These are phyloP conservation scores for Meloidogyne chitwoodi DNA, from an alignment of 1,140 invertebrate species.

Conservation along the genomic window DNA sequence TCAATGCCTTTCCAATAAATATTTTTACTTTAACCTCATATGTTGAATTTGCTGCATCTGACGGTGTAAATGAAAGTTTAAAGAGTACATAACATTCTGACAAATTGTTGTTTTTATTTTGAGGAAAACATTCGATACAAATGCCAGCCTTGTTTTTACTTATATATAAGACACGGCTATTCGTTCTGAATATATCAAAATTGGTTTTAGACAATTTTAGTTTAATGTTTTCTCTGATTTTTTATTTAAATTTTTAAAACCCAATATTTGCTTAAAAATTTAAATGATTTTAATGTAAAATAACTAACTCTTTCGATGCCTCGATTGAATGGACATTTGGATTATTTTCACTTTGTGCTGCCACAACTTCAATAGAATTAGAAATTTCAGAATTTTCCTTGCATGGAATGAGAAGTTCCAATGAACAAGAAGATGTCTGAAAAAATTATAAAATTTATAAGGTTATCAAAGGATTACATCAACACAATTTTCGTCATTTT, in stretches of 20 bases:
- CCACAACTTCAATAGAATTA: not conserved
- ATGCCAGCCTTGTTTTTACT: conserved; percentile 1
- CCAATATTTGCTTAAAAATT: not conserved
- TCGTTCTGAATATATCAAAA: not conserved
- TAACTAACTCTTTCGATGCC: not conserved
- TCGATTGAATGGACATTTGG: not conserved
- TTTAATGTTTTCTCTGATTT: not conserved
- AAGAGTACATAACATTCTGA: conserved; percentile 4
- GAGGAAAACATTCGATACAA: conserved; percentile 8
- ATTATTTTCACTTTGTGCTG: not conserved
- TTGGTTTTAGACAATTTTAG: not conserved
- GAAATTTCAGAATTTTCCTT: not conserved
- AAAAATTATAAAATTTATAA: not conserved
- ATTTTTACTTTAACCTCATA: not conserved
- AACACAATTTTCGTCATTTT: conserved; percentile 6
- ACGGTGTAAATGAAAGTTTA: not conserved
- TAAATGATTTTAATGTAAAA: not conserved
- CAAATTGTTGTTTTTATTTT: not conserved
- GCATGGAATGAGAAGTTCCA: not conserved
- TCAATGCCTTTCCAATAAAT: not conserved
- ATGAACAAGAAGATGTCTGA: conserved; percentile 1
- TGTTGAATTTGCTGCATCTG: not conserved
- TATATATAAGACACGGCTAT: not conserved
- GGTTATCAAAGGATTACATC: not conserved
- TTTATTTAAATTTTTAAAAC: too few relatives aligned